Percentiles rank a stretch among this genome's conserved stretches.
phyloP scores from a whole-genome alignment of 2,797 vertebrate species.

The Geotrypetes seraphini region DNA sequence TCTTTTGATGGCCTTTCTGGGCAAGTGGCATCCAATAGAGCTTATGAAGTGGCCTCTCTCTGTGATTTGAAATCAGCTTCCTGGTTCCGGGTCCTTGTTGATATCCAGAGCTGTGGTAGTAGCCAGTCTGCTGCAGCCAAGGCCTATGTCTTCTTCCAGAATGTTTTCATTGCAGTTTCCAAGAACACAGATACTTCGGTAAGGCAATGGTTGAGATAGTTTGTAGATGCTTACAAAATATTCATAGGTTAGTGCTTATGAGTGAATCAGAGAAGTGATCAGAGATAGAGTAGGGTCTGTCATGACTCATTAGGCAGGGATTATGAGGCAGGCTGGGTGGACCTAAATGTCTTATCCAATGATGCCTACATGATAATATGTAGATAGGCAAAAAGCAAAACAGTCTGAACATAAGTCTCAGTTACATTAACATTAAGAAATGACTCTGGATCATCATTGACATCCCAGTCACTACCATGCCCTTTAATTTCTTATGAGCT shows the following conservation, averaged over 20 bases:
- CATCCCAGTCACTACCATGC: too few relatives aligned
- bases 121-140: not conserved
- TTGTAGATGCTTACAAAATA: not conserved
- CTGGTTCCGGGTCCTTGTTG: conserved; percentile 62
- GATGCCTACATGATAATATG: not conserved
- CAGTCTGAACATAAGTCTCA: too few relatives aligned
- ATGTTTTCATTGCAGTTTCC: conserved; percentile 41
- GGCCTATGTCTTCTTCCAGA: conserved; percentile 46
- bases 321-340: not conserved
- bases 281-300: not conserved
- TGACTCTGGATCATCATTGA: too few relatives aligned
- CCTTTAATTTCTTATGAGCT: too few relatives aligned
- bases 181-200: conserved; percentile 49
- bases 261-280: not conserved
- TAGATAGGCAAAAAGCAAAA: too few relatives aligned
- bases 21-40: conserved; percentile 19
- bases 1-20: conserved; percentile 54
- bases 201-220: conserved; percentile 20
- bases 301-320: too few relatives aligned
- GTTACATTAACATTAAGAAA: too few relatives aligned
- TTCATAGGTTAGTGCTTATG: not conserved
- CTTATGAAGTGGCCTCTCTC: conserved; percentile 48
- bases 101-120: conserved; percentile 33
- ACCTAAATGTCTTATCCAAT: not conserved
- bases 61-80: conserved; percentile 19